Percentiles rank a stretch among this genome's conserved stretches.
These are phyloP conservation scores for Halichoerus grypus DNA, from an alignment of 2,113 vertebrate genomes.

Conservation along the genomic window DNA sequence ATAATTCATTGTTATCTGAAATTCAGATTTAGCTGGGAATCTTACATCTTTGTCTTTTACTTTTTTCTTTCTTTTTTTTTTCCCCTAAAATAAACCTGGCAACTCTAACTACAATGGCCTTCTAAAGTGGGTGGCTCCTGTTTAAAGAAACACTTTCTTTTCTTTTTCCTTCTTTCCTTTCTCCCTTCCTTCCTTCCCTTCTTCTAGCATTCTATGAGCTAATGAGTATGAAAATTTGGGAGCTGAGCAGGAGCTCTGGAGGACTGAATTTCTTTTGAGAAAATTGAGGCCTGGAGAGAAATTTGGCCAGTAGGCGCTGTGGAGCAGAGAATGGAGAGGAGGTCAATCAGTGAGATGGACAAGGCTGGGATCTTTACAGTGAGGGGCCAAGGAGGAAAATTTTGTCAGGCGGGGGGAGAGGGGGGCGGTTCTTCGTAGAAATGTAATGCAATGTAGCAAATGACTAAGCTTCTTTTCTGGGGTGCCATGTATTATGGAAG, in stretches of 20 bases:
- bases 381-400: background rate
- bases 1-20: background rate
- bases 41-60: background rate
- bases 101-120: background rate
- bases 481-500: background rate
- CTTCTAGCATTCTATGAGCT: background rate
- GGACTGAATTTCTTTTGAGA: background rate
- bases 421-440: background rate
- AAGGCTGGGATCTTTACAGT: background rate
- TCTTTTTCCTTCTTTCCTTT: background rate
- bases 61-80: background rate
- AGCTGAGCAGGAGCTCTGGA: background rate
- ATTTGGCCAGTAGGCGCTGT: background rate
- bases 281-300: background rate
- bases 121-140: background rate
- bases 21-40: background rate
- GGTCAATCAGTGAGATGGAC: background rate
- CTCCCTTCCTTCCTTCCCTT: background rate
- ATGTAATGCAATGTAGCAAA: background rate
- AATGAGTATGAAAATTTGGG: background rate
- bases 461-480: background rate
- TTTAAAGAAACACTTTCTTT: background rate
- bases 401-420: background rate
- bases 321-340: background rate
- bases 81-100: background rate